A percentile compares a stretch with the other conserved stretches of the same genome.
Evolutionary conservation across 2,797 vertebrate genomes (phyloP).

Genomic region (Lophotriccus pileatus): DNA sequence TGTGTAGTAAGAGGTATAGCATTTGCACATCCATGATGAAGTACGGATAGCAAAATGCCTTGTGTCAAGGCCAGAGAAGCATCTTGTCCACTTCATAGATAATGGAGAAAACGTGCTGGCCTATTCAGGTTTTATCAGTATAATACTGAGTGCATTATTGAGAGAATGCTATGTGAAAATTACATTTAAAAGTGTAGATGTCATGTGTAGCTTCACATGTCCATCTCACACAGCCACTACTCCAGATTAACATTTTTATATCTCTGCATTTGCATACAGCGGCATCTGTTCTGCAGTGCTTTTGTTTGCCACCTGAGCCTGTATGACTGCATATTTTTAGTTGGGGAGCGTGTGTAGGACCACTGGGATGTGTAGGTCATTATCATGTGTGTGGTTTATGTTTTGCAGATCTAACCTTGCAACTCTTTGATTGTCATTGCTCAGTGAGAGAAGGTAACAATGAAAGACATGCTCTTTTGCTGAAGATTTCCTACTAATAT

Average conservation of each 20-base stretch:
- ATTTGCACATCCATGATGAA: not conserved
- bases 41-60: not conserved
- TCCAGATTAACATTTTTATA: not conserved
- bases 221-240: not conserved
- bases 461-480: not conserved
- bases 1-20: not conserved
- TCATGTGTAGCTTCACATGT: fast-evolving
- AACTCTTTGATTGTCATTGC: not conserved
- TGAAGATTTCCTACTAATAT: not conserved
- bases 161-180: not conserved
- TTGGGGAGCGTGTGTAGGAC: fast-evolving
- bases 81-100: not conserved
- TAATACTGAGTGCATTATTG: not conserved
- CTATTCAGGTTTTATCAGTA: not conserved
- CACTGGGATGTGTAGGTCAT: not conserved
- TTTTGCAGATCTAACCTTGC: not conserved
- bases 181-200: not conserved
- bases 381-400: not conserved
- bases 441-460: not conserved
- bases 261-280: not conserved
- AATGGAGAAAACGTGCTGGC: not conserved
- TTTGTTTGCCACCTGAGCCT: not conserved
- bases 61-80: not conserved
- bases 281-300: not conserved
- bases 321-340: not conserved